Conservation (phyloP, 2,113 vertebrate species). For the Ranitomeya imitator region DNA sequence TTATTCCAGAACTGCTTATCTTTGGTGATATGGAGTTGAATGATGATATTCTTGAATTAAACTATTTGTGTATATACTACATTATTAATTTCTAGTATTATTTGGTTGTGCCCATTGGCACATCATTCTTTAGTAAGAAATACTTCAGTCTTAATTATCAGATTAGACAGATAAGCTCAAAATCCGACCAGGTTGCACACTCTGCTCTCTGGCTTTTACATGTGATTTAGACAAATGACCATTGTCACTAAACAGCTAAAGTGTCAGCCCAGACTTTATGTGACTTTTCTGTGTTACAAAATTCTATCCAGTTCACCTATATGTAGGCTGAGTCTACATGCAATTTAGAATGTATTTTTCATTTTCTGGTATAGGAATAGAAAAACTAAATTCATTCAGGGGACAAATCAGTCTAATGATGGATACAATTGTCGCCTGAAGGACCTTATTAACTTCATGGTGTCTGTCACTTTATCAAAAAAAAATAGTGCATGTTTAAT, state of each 20-base stretch:
- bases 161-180: not conserved
- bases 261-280: not conserved
- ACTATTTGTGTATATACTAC: not conserved
- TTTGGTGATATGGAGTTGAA: not conserved
- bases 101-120: not conserved
- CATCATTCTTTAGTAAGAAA: not conserved
- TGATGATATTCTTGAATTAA: not conserved
- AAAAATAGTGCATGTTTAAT: too few relatives aligned
- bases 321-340: too few relatives aligned
- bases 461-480: too few relatives aligned
- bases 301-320: not conserved
- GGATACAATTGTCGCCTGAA: too few relatives aligned
- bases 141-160: not conserved
- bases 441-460: too few relatives aligned
- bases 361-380: too few relatives aligned
- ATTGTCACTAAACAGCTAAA: not conserved
- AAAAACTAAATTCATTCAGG: too few relatives aligned
- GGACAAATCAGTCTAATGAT: too few relatives aligned
- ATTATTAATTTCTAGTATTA: not conserved
- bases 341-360: too few relatives aligned
- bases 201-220: constrained; percentile 16
- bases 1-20: too few relatives aligned
- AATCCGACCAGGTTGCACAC: not conserved
- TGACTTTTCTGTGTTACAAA: not conserved
- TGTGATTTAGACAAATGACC: constrained; percentile 16